Evolutionary conservation across 2,888 invertebrate genomes (phyloP), one percentile per base, ranked within the genome.

Genomic region (Rhingia rostrata): DNA sequence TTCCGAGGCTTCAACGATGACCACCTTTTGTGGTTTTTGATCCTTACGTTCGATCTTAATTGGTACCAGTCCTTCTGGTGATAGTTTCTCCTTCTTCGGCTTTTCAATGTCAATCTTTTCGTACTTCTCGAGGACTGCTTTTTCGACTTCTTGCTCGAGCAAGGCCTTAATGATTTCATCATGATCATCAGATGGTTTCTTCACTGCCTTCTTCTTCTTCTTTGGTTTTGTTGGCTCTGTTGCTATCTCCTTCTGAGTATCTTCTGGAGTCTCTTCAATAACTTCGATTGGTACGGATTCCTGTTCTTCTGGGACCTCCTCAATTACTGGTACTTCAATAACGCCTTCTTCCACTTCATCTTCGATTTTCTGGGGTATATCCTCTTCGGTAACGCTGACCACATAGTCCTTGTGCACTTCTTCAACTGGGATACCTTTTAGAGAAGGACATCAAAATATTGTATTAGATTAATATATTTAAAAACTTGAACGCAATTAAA

Each of bases 41-140:
- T 94, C 93, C 77, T 93, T 93, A 70, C 93, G 92, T 89, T 94
- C 93, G 69, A 95, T 94, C 89, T 93, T 94, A 69, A 93, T 92
- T 49, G 94, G 93, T 51, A 91, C 92, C 3, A 93, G 86, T 51
- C 88, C 87, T 4, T 86, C 85, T 10, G 54, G 30, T 69, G 89
- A 88, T n/a, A 89, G 88, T 22, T 90, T 90, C 4, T 87, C 79
- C 80, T 90, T 90, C 70, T 89, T 88, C 0, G 90, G 90, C 63
- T 88, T 90, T 87, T 91, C 91, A 81, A 92, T 91, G 4, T 91
- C 91, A 53, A 89, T 39, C 88, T 92, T 92, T 83, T 92, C 92
- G 64, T 92, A 91, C 87, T 92, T 92, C 72, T 92, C 92, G 10
- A 91, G 89, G 86, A 91, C 92, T 3, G 92, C 91, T 87, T 91